Evolutionary conservation across 2,888 invertebrate genomes (phyloP), one percentile per base, ranked within the genome.

Genomic region (Charanyca ferruginea): DNA sequence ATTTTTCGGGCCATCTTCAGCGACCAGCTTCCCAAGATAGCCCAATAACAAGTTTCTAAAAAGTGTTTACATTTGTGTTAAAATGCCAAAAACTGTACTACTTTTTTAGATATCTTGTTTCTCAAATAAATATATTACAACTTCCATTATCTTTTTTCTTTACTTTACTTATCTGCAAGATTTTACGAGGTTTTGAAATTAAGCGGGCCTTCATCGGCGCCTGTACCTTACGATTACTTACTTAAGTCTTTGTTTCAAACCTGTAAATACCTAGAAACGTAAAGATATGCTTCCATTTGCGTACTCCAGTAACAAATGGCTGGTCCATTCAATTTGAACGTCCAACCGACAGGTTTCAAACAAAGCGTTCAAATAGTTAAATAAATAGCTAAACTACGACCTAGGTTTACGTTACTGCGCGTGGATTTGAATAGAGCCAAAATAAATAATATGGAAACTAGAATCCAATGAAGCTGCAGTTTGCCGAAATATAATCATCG

Each of bases 311-410:
- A 47, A 55, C 42, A 55, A 57, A 72, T 75, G 35, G 48, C 3
- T 41, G 1, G 4, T 6, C 35, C 44, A 54, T 75, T 61, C 57
- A 54, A 74, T 61, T 11, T 11, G 20, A 52, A 8, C 22, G 16
- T 44, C 23, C 28, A 55, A 28, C n/a, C 55, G 61, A 75, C 55
- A 61, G 51, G 28, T 72, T 72, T 57, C 69, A 75, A 75, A 75
- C 76, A 75, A 66, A 42, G 35, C 41, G 53, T 72, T 18, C 13
- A 20, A 55, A 60, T 44, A 16, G 25, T 25, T 52, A 75, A 54
- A 68, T 51, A 55, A 38, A 25, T 51, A 35, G n/a, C n/a, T 35
- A 28, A 60, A 60, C 23, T 45, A n/a, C 6, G 25, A 23, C 20
- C 13, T 28, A 25, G 44, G 44, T 35, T 35, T 66, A n/a, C n/a